phyloP scores from a whole-genome alignment of 2,888 invertebrate species.

The Kryphioiulus occultus region DNA sequence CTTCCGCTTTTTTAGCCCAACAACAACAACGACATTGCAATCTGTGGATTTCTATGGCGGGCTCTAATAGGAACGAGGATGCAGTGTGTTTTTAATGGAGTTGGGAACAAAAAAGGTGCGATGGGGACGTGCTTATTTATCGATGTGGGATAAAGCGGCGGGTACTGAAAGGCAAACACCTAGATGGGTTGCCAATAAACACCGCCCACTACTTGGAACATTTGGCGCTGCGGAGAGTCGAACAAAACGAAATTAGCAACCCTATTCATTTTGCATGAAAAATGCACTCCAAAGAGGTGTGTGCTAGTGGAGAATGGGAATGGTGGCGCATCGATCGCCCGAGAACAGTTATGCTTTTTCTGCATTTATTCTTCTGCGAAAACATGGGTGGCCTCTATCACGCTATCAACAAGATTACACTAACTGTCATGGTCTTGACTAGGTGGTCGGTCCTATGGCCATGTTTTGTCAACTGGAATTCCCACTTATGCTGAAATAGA shows the following conservation, averaged over 20 bases:
- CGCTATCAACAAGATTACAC: too few relatives aligned
- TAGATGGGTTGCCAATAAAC: constrained; percentile 23
- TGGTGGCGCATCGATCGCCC: neutral
- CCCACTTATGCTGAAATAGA: neutral
- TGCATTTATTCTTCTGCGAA: neutral
- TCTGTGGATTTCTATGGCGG: neutral
- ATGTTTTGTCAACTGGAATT: neutral
- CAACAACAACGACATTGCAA: neutral
- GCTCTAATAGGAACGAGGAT: neutral
- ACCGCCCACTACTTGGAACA: constrained; percentile 2
- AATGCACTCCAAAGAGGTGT: neutral
- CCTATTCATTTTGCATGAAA: neutral
- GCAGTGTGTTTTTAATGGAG: constrained; percentile 23
- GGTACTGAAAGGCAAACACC: constrained; percentile 14
- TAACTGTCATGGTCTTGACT: neutral
- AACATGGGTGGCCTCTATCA: neutral
- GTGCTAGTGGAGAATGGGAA: neutral
- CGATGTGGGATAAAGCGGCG: constrained; percentile 23
- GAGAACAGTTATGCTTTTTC: neutral
- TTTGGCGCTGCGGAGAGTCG: neutral
- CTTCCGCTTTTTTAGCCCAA: neutral
- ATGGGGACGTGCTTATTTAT: constrained; percentile 12
- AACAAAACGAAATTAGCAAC: constrained; percentile 15
- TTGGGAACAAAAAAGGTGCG: neutral
- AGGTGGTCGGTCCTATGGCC: neutral